Evolutionary conservation across 2,797 vertebrate species (phyloP).

Genomic region (Platalea minor): DNA sequence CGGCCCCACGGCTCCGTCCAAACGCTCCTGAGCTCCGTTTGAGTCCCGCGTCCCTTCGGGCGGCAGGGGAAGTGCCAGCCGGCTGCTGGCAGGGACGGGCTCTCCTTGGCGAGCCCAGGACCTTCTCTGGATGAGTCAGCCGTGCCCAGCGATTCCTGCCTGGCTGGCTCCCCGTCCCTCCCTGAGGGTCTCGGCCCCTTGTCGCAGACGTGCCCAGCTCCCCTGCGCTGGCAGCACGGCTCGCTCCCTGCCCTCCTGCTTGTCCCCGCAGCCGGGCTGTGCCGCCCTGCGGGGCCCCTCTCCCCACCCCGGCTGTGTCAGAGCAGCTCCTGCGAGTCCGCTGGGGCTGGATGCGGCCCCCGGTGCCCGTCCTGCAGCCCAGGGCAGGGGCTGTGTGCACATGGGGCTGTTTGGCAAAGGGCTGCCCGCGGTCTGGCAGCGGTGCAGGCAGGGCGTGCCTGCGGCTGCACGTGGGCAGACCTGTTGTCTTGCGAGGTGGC

Average conservation of each 20-base stretch:
- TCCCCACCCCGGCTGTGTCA: not conserved
- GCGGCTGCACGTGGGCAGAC: accelerated
- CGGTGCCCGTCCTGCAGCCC: accelerated
- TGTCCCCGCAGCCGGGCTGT: accelerated
- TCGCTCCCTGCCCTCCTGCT: not conserved
- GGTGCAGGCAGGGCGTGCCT: not conserved
- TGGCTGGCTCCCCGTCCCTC: accelerated
- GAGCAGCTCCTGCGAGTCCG: accelerated
- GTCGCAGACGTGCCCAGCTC: not conserved
- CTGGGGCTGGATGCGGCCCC: not conserved
- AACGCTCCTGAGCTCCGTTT: accelerated
- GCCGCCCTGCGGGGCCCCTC: not conserved
- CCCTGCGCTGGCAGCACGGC: not conserved
- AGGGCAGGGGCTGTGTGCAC: not conserved
- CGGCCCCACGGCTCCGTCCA: accelerated
- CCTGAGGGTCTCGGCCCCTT: not conserved
- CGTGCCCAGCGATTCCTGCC: not conserved
- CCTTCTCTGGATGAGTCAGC: not conserved
- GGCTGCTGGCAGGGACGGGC: not conserved
- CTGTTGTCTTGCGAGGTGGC: not conserved
- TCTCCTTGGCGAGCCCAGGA: not conserved
- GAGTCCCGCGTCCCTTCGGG: accelerated
- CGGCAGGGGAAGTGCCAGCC: accelerated
- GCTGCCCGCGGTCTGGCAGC: not conserved
- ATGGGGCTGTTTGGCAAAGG: not conserved